phyloP scores from a whole-genome alignment of 1,140 invertebrate species.

The Brachionus paranguensis region DNA sequence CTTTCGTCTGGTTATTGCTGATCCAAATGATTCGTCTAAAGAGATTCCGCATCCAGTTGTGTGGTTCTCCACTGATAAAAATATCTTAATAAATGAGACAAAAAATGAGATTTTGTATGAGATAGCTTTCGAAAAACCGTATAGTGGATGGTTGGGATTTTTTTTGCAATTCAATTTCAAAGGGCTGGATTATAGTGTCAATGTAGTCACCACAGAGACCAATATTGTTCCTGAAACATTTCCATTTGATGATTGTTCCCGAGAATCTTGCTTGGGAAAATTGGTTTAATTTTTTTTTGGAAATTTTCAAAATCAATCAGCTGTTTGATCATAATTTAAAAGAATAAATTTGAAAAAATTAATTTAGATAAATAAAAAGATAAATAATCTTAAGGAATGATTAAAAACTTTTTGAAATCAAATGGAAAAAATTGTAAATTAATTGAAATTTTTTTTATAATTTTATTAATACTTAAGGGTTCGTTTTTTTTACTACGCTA shows the following conservation, averaged over 20 bases:
- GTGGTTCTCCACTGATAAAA: neutral
- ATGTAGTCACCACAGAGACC: constrained; percentile 48
- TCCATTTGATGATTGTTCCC: constrained; percentile 47
- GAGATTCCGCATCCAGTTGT: neutral
- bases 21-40: constrained; percentile 10
- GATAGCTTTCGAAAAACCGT: constrained; percentile 42
- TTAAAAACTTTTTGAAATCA: no score
- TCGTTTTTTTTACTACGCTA: no score
- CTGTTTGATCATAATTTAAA: no score
- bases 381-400: no score
- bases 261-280: constrained; percentile 44
- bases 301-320: no score
- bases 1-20: neutral
- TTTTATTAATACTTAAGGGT: no score
- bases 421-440: no score
- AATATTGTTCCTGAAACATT: constrained; percentile 47
- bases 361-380: no score
- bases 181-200: constrained; percentile 43
- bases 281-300: constrained; percentile 42
- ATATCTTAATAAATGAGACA: neutral
- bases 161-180: constrained; percentile 46
- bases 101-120: neutral
- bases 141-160: constrained; percentile 45
- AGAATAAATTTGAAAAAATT: no score
- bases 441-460: no score